phyloP scores from a whole-genome alignment of 2,113 vertebrate genomes.

The Aldabrachelys gigantea region DNA sequence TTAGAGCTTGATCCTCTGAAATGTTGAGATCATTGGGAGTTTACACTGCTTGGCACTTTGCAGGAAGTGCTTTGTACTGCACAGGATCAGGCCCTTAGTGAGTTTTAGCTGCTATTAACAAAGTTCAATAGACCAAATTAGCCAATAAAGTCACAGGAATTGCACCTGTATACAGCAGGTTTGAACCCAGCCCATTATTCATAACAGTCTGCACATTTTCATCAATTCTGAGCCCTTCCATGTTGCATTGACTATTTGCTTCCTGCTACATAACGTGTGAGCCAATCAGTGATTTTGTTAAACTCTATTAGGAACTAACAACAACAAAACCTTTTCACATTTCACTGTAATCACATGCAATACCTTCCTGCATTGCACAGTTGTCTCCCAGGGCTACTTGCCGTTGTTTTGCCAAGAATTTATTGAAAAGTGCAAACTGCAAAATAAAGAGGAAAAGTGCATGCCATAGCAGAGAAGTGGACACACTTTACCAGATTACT shows the following conservation, averaged over 20 bases:
- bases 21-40: constrained; percentile 13
- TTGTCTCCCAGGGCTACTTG: neutral
- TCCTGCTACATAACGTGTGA: neutral
- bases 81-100: neutral
- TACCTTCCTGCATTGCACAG: neutral
- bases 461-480: neutral
- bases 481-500: neutral
- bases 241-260: neutral
- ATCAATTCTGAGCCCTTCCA: neutral
- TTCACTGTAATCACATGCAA: neutral
- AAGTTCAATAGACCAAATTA: neutral
- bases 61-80: neutral
- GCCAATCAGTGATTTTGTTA: neutral
- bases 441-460: neutral
- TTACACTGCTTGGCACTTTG: neutral
- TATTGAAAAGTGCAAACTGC: neutral
- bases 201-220: neutral
- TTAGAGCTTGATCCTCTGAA: neutral
- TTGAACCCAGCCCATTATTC: neutral
- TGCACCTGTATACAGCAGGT: neutral
- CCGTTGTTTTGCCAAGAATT: neutral
- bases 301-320: neutral
- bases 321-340: neutral
- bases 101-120: constrained; percentile 19
- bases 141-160: neutral